Conservation (phyloP, 2,888 invertebrate species). For the Scaptomyza parva region DNA sequence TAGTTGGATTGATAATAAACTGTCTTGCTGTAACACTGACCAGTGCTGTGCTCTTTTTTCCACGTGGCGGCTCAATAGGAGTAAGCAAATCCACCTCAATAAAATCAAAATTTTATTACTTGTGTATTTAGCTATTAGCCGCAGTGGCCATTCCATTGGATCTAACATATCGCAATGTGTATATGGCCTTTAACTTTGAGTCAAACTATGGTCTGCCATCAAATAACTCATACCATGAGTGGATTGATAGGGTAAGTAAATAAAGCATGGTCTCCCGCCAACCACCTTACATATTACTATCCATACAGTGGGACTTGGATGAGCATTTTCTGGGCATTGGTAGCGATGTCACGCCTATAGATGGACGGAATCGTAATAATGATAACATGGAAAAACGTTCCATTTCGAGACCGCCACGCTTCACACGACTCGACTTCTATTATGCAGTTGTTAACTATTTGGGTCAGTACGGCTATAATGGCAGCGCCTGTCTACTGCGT, state of each 20-base stretch:
- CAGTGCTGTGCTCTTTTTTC: conserved; percentile 66
- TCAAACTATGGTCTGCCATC: conserved; percentile 88
- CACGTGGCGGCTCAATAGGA: conserved; percentile 75
- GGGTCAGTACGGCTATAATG: conserved; percentile 83
- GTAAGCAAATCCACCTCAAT: conserved; percentile 52
- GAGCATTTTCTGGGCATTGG: conserved; percentile 75
- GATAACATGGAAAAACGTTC: conserved; percentile 53
- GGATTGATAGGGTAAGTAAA: conserved; percentile 86
- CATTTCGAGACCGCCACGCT: conserved; percentile 41
- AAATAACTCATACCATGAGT: conserved; percentile 86
- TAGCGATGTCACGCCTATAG: conserved; percentile 77
- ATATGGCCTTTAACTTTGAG: conserved; percentile 91
- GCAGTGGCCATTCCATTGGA: conserved; percentile 90
- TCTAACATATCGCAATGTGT: conserved; percentile 89
- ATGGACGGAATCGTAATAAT: conserved; percentile 58
- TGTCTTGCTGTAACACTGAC: conserved; percentile 12
- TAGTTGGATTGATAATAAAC: conserved; percentile 22
- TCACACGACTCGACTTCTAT: conserved; percentile 79
- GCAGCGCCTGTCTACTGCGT: conserved; percentile 87
- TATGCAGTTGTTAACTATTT: conserved; percentile 76
- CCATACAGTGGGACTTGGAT: conserved; percentile 79
- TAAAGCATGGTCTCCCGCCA: background rate
- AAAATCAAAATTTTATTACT: background rate
- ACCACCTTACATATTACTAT: background rate
- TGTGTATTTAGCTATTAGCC: conserved; percentile 87